These are phyloP conservation scores for Actinostola sp. DNA, from an alignment of 92 coral and sea anemone genomes.

Conservation along the genomic window DNA sequence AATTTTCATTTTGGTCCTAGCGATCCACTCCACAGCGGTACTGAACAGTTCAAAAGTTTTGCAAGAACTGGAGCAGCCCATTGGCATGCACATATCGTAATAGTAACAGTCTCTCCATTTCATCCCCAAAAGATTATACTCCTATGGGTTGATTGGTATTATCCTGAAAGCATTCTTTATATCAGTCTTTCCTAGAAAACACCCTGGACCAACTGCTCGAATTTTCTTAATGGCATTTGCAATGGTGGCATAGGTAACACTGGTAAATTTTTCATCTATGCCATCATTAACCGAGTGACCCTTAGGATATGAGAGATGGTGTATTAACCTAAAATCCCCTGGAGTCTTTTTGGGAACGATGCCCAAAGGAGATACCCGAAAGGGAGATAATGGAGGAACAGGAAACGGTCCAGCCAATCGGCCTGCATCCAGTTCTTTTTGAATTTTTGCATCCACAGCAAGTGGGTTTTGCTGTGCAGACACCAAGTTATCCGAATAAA, in stretches of 20 bases:
- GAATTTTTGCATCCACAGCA: conserved; percentile 48
- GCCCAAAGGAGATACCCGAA: conserved; percentile 66
- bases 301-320: conserved; percentile 60
- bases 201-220: conserved; percentile 23
- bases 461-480: conserved; percentile 34
- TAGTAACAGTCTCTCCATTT: conserved; percentile 33
- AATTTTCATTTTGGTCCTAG: conserved; percentile 27
- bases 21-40: conserved; percentile 49
- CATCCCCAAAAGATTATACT: conserved; percentile 45
- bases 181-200: conserved; percentile 47
- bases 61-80: conserved; percentile 57
- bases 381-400: conserved; percentile 56
- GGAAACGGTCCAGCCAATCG: conserved; percentile 62
- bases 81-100: conserved; percentile 45
- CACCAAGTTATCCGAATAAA: conserved; percentile 16
- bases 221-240: conserved; percentile 34
- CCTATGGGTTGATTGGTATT: conserved; percentile 40
- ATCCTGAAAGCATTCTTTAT: conserved; percentile 52
- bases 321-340: conserved; percentile 59
- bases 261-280: conserved; percentile 9
- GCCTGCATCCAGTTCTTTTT: conserved; percentile 49
- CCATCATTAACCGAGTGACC: conserved; percentile 67
- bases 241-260: conserved; percentile 29
- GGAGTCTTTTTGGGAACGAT: too few relatives aligned
- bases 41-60: conserved; percentile 49